phyloP scores from a whole-genome alignment of 1,140 invertebrate genomes.

The Eriosoma lanigerum region DNA sequence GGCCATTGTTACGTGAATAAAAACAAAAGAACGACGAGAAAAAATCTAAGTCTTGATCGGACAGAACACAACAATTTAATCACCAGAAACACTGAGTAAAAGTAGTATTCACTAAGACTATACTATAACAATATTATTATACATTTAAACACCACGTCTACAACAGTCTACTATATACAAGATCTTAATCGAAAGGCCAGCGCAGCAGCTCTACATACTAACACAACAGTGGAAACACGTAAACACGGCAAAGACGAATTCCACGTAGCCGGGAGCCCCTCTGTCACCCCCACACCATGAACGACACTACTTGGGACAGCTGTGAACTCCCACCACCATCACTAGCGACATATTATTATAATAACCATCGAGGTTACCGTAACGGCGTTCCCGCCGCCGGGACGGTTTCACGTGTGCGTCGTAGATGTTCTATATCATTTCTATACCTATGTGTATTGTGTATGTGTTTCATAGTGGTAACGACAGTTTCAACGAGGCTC shows the following conservation, averaged over 20 bases:
- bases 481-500: no score
- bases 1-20: background rate
- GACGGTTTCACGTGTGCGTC: constrained; percentile 14
- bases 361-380: background rate
- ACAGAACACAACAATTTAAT: background rate
- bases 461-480: no score
- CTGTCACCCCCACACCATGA: background rate
- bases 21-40: background rate
- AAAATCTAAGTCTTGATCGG: background rate
- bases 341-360: background rate
- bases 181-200: background rate
- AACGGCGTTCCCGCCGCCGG: no score
- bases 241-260: constrained; percentile 11
- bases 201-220: background rate
- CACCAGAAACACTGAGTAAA: background rate
- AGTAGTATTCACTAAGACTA: no score
- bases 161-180: background rate
- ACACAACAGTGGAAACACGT: background rate
- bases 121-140: no score
- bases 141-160: no score
- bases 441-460: no score
- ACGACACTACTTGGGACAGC: background rate
- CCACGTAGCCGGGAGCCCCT: constrained; percentile 28
- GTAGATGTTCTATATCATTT: background rate
- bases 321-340: background rate